phyloP scores from a whole-genome alignment of 2,888 invertebrate species.

The Drosophila nr. medialis region DNA sequence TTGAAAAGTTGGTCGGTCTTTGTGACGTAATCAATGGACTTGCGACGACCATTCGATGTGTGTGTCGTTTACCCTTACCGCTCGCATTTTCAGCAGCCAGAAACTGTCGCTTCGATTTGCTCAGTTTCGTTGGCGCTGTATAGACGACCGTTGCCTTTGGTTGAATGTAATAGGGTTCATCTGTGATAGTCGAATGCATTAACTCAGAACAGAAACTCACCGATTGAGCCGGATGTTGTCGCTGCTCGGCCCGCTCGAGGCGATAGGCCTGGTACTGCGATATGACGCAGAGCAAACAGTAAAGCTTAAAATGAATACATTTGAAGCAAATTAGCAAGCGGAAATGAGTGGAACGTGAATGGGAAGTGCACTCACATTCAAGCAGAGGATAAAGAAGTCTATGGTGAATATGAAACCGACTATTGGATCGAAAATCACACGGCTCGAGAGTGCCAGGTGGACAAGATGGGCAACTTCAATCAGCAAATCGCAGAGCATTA shows the following conservation, averaged over 20 bases:
- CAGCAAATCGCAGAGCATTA: conserved; percentile 88
- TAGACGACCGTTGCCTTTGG: conserved; percentile 62
- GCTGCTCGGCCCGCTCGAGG: conserved; percentile 85
- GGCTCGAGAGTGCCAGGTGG: conserved; percentile 88
- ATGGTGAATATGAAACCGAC: conserved; percentile 91
- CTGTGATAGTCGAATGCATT: not conserved
- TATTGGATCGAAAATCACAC: conserved; percentile 90
- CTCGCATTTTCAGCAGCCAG: conserved; percentile 17
- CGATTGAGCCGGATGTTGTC: conserved; percentile 86
- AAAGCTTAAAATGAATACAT: conserved; percentile 86
- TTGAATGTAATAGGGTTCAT: not conserved
- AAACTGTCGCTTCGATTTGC: conserved; percentile 56
- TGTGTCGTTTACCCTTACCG: conserved; percentile 45
- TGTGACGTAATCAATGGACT: conserved; percentile 73
- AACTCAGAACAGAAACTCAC: conserved; percentile 71
- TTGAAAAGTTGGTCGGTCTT: conserved; percentile 71
- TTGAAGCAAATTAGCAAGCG: conserved; percentile 1
- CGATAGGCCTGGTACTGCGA: conserved; percentile 94
- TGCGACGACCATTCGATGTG: conserved; percentile 59
- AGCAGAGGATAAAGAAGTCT: conserved; percentile 90
- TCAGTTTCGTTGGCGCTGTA: conserved; percentile 53
- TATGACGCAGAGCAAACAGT: conserved; percentile 92
- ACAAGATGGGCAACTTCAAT: conserved; percentile 89
- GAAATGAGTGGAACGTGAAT: not conserved
- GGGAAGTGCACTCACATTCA: conserved; percentile 88